Conservation (phyloP, 2,888 invertebrate genomes). For the Dendrolimus houi region DNA sequence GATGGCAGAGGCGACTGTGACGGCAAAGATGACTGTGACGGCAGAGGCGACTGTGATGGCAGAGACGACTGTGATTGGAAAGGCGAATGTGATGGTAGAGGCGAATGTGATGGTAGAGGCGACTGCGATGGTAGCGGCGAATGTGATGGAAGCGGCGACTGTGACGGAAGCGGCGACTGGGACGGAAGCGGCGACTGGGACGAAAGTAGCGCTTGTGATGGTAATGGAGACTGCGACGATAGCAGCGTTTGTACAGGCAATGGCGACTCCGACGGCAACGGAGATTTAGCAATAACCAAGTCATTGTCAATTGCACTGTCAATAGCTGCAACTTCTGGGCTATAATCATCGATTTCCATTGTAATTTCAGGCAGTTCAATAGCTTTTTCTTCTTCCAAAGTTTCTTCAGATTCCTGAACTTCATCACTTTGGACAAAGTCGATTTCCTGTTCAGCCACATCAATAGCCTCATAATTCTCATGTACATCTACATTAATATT, state of each 20-base stretch:
- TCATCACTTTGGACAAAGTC: background rate
- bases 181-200: slow-evolving; percentile 13
- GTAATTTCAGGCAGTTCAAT: slow-evolving; percentile 13
- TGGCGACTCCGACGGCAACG: slow-evolving; percentile 19
- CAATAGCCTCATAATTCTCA: background rate
- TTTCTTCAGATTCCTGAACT: background rate
- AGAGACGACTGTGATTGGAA: slow-evolving; percentile 20
- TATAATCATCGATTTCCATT: slow-evolving; percentile 10
- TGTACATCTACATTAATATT: slow-evolving; percentile 11
- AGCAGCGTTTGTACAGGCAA: slow-evolving; percentile 16
- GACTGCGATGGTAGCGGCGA: slow-evolving; percentile 17
- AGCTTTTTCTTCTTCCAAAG: slow-evolving; percentile 9
- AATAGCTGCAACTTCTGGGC: slow-evolving; percentile 3
- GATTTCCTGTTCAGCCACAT: background rate
- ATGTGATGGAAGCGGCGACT: slow-evolving; percentile 18
- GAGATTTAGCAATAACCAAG: slow-evolving; percentile 2
- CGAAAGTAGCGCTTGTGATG: slow-evolving; percentile 14
- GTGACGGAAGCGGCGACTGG: slow-evolving; percentile 12
- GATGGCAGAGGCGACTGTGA: slow-evolving; percentile 14
- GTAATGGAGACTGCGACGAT: slow-evolving; percentile 16
- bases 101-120: slow-evolving; percentile 13
- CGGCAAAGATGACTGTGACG: slow-evolving; percentile 15
- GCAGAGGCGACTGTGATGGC: slow-evolving; percentile 16
- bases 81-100: slow-evolving; percentile 11
- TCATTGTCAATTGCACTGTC: background rate